Conservation (phyloP, 1,140 invertebrate genomes). For the Rhopalosiphum maidis region DNA sequence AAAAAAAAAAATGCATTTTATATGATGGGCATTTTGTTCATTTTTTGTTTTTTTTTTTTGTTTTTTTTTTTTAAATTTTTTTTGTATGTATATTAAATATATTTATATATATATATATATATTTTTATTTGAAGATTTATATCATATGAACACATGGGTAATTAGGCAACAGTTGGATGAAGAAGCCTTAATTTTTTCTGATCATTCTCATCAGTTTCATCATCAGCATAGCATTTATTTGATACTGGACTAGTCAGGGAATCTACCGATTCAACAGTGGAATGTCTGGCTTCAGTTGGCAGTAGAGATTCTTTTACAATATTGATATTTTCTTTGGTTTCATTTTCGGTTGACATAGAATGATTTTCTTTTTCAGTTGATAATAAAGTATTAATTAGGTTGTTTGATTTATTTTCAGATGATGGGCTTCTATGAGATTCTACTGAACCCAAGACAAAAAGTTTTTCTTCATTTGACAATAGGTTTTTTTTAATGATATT, state of each 20-base stretch:
- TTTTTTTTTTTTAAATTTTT: slow-evolving; percentile 17
- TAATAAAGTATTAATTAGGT: neutral
- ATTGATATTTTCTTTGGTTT: slow-evolving; percentile 23
- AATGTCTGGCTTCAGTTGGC: neutral
- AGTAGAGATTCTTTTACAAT: slow-evolving; percentile 26
- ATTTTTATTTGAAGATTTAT: slow-evolving; percentile 28
- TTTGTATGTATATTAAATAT: slow-evolving; percentile 20
- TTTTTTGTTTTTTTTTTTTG: neutral
- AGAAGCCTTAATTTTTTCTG: slow-evolving; percentile 46
- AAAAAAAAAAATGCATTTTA: slow-evolving; percentile 17
- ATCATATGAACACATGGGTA: neutral
- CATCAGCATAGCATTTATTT: slow-evolving; percentile 24
- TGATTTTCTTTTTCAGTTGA: neutral
- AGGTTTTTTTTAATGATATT: neutral
- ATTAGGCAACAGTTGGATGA: slow-evolving; percentile 53
- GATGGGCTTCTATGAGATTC: slow-evolving; percentile 8
- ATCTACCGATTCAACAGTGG: neutral
- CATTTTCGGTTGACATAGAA: neutral
- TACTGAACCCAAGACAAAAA: neutral
- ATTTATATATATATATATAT: slow-evolving; percentile 7
- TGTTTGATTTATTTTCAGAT: neutral
- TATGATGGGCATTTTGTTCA: slow-evolving; percentile 42
- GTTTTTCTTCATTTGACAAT: neutral
- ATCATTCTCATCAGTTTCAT: slow-evolving; percentile 30
- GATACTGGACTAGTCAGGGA: neutral